Conservation (phyloP, 2,888 invertebrate species). For the Frankliniella intonsa region DNA sequence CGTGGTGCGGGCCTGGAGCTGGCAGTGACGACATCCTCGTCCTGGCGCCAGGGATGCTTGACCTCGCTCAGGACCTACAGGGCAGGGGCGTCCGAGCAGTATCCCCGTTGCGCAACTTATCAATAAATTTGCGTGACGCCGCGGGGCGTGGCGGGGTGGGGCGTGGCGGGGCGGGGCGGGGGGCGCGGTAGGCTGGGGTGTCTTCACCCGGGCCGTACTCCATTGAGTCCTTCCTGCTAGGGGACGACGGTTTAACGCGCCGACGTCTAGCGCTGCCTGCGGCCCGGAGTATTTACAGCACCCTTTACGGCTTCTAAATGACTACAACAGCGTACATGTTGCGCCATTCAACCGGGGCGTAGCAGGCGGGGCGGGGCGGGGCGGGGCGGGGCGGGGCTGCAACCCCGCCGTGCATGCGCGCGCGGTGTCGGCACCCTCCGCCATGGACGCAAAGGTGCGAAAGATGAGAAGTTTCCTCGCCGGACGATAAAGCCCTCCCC, state of each 20-base stretch:
- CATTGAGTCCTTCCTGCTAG: slow-evolving; percentile 2
- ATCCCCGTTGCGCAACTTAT: not conserved
- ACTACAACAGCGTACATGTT: not conserved
- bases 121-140: not conserved
- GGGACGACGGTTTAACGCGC: not conserved
- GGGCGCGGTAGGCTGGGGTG: not conserved
- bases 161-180: not conserved
- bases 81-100: not conserved
- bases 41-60: not conserved
- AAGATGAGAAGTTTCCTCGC: too few species aligned
- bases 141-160: not conserved
- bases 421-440: not conserved
- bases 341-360: not conserved
- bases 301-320: slow-evolving; percentile 10
- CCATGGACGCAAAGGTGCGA: not conserved
- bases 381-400: not conserved
- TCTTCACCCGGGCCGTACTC: not conserved
- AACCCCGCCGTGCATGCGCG: too few species aligned
- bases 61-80: too few species aligned
- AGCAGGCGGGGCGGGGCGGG: not conserved
- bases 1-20: not conserved
- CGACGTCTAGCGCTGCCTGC: not conserved
- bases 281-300: not conserved
- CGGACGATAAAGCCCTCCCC: too few species aligned
- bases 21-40: not conserved